Evolutionary conservation across 2,888 invertebrate species (phyloP), one percentile per base, ranked within the genome.

Genomic region (Amiota communis): DNA sequence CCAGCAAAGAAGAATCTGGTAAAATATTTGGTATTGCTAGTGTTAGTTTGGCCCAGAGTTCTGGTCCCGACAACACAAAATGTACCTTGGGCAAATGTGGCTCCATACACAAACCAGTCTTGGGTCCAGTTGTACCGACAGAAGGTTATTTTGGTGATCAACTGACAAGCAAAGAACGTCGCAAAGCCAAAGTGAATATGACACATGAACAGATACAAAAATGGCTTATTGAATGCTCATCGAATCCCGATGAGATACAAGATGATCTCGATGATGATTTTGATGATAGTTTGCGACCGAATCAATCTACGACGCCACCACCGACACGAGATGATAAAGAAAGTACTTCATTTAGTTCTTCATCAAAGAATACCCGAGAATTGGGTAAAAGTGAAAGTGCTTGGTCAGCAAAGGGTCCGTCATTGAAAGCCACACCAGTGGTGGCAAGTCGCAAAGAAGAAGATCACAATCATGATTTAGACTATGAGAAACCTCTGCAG

Each of bases 191-290:
- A 83, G 93, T 93, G 0, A 93, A 93, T 81, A 93, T 93, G 93
- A 93, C 93, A 0, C 93, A 92, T 53, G 93, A 93, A 81, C 93
- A 93, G 86, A 93, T 93, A 61, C 93, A 93, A 78, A 93, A 93
- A 80, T 93, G 93, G 93, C 79, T 92, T 8, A 91, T 91, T 73
- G 92, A 92, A 78, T 92, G 92, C 78, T 91, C 91, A 1, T 88
- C 91, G 11, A 91, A 91, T 73, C 91, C 91, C 46, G 90, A 90
- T 77, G 89, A 89, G 67, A 89, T 90, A 46, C 88, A 88, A 65
- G 90, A 90, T 72, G 90, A 90, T 80, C 81, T 90, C 15, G 88
- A 89, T 69, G 90, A 90, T 72, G 89, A 90, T 65, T 89, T 85
- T 20, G 89, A 90, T 74, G 88, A 89, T 9, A 87, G 87, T 57